Evolutionary conservation across 2,113 vertebrate species (phyloP), one percentile per base, ranked within the genome.

Genomic region (Regulus satrapa): DNA sequence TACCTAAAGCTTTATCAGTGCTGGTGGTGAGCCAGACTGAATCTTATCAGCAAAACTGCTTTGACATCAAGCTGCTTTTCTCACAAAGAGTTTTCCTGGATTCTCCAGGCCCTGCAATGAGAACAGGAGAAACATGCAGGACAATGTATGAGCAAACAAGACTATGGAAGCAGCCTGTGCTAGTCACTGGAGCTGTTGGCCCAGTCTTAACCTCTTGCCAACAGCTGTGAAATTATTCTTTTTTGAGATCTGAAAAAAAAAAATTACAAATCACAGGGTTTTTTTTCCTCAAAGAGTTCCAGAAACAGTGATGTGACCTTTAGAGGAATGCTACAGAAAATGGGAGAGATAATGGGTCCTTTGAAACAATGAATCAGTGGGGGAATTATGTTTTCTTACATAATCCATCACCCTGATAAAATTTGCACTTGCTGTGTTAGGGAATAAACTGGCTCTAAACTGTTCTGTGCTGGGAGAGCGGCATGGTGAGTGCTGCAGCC

Each of bases 31-130:
- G 72, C 55, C 77, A 95, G 90, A 95, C 94, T 94, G 88, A 93
- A 97, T 95, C 94, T 96, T 97, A 97, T 95, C 95, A 94, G 91
- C 36, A 85, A 89, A 88, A 85, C 67, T 36, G 59, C 12, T 83
- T 79, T 95, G 94, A 97, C 80, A 94, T 38, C 51, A 88, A 95
- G 88, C 76, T 85, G 54, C 46, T 94, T 96, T 85, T 82, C 89
- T 95, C 71, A 58, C 43, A 59, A 72, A 55, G 63, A 74, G 77
- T 82, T 82, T 67, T 88, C 55, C 69, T 8, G 3, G 52, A 73
- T 77, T 85, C 72, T 66, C 64, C 46, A 67, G 68, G 58, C 28
- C 83, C 64, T 83, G 75, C 45, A 94, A 69, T 40, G 73, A 95
- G 77, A 95, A 76, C n/a, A 58, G 69, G 56, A 67, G 75, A 61